Evolutionary conservation across 2,888 invertebrate genomes (phyloP).

Genomic region (Alviniconcha strummeri): DNA sequence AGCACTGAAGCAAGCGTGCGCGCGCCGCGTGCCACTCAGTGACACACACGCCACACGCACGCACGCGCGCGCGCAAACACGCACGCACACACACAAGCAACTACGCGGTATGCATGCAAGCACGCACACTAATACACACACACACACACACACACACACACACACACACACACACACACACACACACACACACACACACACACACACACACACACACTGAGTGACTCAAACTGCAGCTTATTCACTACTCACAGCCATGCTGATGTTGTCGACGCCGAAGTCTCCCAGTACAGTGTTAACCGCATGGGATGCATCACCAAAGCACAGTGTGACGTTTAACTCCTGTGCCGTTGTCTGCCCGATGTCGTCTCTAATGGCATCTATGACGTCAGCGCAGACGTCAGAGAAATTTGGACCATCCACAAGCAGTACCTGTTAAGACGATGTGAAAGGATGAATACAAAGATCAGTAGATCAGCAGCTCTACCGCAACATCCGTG

Average conservation of each 20-base stretch:
- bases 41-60: too few relatives aligned
- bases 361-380: background rate
- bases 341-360: conserved; percentile 2
- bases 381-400: conserved; percentile 29
- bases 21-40: too few relatives aligned
- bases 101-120: too few relatives aligned
- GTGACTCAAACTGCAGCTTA: too few relatives aligned
- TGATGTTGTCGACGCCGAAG: conserved; percentile 4
- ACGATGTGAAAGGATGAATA: too few relatives aligned
- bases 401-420: conserved; percentile 13
- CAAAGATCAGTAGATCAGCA: too few relatives aligned
- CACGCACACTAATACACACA: too few relatives aligned
- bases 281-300: background rate
- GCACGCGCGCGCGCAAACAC: too few relatives aligned
- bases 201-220: background rate
- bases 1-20: too few relatives aligned
- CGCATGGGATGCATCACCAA: background rate
- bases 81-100: too few relatives aligned
- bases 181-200: background rate
- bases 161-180: conserved; percentile 17
- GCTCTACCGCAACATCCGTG: too few relatives aligned
- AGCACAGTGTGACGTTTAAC: conserved; percentile 13
- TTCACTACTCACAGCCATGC: background rate
- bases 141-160: background rate
- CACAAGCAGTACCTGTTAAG: conserved; percentile 29